Conservation (phyloP, 2,888 invertebrate genomes). For the Hyposoter dolosus region DNA sequence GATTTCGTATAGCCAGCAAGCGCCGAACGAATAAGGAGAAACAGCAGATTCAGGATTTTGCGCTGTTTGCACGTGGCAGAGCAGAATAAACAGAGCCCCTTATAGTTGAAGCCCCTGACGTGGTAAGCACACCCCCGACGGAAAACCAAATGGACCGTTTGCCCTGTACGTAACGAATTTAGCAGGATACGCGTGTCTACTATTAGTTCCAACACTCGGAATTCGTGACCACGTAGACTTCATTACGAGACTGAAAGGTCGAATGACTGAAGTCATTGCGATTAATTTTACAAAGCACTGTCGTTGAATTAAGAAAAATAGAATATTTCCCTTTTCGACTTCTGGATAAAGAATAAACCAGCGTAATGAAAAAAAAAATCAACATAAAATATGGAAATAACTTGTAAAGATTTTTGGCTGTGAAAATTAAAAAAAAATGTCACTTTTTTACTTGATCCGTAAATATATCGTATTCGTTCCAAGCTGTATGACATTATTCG, state of each 20-base stretch:
- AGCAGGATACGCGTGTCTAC: conserved; percentile 25
- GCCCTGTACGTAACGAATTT: conserved; percentile 55
- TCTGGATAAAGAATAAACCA: neutral
- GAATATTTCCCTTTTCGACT: too few relatives aligned
- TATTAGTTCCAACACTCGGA: conserved; percentile 21
- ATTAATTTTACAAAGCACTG: neutral
- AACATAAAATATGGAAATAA: too few relatives aligned
- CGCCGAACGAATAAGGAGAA: conserved; percentile 39
- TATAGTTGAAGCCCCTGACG: conserved; percentile 78
- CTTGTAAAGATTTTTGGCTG: neutral
- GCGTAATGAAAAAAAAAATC: neutral
- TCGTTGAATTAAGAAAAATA: neutral
- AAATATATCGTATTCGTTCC: neutral
- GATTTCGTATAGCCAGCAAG: conserved; percentile 33
- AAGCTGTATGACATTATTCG: neutral
- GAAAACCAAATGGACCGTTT: conserved; percentile 23
- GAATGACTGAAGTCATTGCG: conserved; percentile 22
- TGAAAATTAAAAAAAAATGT: neutral
- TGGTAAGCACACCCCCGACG: conserved; percentile 25
- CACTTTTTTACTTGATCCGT: neutral
- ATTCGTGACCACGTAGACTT: conserved; percentile 47
- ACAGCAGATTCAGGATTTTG: conserved; percentile 66
- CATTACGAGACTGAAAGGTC: conserved; percentile 23
- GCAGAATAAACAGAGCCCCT: conserved; percentile 72
- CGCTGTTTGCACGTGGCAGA: conserved; percentile 60